These are phyloP conservation scores for Sebastes itinus DNA, from an alignment of 2,797 vertebrate species.

Conservation along the genomic window DNA sequence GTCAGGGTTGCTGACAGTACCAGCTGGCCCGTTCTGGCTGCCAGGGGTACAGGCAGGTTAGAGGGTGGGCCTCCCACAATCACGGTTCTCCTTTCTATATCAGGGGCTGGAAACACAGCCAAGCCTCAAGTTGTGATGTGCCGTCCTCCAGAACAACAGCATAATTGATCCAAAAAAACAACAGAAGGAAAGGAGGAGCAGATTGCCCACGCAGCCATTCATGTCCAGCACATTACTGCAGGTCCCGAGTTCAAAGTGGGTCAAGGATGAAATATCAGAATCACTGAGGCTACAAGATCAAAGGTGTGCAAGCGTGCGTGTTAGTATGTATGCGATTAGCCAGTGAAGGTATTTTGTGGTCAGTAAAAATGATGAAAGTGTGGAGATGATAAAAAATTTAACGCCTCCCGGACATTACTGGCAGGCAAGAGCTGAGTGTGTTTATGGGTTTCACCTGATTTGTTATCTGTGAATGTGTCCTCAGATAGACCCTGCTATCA, in stretches of 20 bases:
- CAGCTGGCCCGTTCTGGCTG: slow-evolving; percentile 74
- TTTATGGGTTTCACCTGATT: slow-evolving; percentile 51
- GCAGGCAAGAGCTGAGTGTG: slow-evolving; percentile 35
- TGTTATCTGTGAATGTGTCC: slow-evolving; percentile 43
- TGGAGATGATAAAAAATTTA: slow-evolving; percentile 49
- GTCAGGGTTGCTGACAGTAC: slow-evolving; percentile 74
- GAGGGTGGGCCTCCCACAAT: slow-evolving; percentile 70
- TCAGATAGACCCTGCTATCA: slow-evolving; percentile 20
- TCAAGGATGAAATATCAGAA: slow-evolving; percentile 65
- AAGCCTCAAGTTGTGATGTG: slow-evolving; percentile 54
- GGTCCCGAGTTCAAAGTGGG: slow-evolving; percentile 67
- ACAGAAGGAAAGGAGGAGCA: slow-evolving; percentile 77
- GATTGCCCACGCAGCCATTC: slow-evolving; percentile 64
- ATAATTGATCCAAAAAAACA: slow-evolving; percentile 46
- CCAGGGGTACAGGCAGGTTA: slow-evolving; percentile 76
- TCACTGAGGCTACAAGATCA: slow-evolving; percentile 46
- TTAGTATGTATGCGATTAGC: not conserved
- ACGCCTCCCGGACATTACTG: slow-evolving; percentile 46
- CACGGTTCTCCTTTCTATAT: slow-evolving; percentile 61
- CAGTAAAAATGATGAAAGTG: slow-evolving; percentile 54
- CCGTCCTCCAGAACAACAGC: slow-evolving; percentile 52
- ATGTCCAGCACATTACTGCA: slow-evolving; percentile 58
- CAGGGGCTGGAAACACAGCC: slow-evolving; percentile 58
- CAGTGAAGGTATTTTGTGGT: slow-evolving; percentile 47
- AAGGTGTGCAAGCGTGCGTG: slow-evolving; percentile 32